Base-by-base conservation (phyloP, 2,888 invertebrate genomes). In the Anthoptus insignis region DNA sequence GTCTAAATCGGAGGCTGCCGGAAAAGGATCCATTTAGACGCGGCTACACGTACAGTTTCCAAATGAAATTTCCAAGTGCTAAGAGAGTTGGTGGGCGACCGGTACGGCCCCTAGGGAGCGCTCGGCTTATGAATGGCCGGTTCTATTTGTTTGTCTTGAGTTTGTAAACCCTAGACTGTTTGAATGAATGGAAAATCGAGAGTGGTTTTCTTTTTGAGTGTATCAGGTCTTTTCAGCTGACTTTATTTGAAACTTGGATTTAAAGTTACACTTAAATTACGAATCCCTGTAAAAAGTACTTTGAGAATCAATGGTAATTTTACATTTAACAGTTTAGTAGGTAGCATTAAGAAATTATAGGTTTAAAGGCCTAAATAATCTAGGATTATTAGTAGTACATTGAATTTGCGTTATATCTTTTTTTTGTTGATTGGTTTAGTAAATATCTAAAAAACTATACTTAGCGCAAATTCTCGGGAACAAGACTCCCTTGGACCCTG, bases 51-150 rank as follows among this genome's bases (percentile, higher is more conserved):
- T 92, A 89, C 87, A 71, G 77, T 76, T 82, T 72, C 82, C 83
- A 86, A 91, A 91, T 90, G 87, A 90, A 91, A 89, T 90, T 89
- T 87, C 84, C 81, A 82, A 87, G 84, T 80, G 82, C 80, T 82
- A 80, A 83, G 80, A 79, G 81, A 79, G 81, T 78, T 42, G 80
- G 65, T 65, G 75, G 39, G 56, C 39, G 37, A 56, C 54, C 56
- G 56, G 37, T 37, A 47, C 77, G 76, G 68, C 80, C 84, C 77
- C 80, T 66, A 59, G 83, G 81, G 82, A 76, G 52, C 59, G 57
- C 34, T 64, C 61, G 54, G 22, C 47, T 50, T 67, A 66, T 69
- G 67, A 69, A 71, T 68, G 63, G 66, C 63, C 65, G 59, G 45
- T 66, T 56, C 59, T 64, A 56, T 70, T 70, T 66, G 56, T 49